Percentiles rank a stretch among this genome's conserved stretches.
Evolutionary conservation across 2,797 vertebrate genomes (phyloP).

Genomic region (Diplodus sargus): DNA sequence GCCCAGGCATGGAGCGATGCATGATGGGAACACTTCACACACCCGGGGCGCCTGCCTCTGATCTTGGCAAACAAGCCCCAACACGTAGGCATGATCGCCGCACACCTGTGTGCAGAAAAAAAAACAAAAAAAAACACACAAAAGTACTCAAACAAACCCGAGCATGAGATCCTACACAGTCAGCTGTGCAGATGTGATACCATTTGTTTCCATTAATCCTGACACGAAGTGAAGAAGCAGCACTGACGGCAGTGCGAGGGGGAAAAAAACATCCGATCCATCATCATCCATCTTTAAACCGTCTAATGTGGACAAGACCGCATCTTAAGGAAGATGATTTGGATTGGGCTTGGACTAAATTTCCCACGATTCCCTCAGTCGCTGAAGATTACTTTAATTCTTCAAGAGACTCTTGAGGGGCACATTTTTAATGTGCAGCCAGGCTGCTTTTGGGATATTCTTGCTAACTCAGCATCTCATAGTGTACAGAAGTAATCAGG

Average conservation of each 20-base stretch:
- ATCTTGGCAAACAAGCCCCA: slow-evolving; percentile 73
- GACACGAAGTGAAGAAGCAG: slow-evolving; percentile 23
- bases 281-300: slow-evolving; percentile 49
- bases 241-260: neutral
- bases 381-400: neutral
- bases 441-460: neutral
- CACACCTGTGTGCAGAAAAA: slow-evolving; percentile 41
- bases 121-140: neutral
- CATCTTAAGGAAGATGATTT: neutral
- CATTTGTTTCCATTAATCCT: slow-evolving; percentile 59
- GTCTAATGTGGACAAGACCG: neutral
- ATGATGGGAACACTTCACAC: slow-evolving; percentile 83
- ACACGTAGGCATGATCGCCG: slow-evolving; percentile 37
- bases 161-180: neutral
- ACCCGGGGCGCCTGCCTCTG: slow-evolving; percentile 72
- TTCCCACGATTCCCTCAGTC: neutral
- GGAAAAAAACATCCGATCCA: slow-evolving; percentile 28
- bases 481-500: neutral
- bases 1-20: slow-evolving; percentile 71
- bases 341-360: neutral
- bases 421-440: neutral
- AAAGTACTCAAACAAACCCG: slow-evolving; percentile 34
- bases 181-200: slow-evolving; percentile 31
- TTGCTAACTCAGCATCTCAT: neutral
- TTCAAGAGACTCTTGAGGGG: neutral